phyloP scores from a whole-genome alignment of 2,888 invertebrate species.

The Agriotes lineatus region DNA sequence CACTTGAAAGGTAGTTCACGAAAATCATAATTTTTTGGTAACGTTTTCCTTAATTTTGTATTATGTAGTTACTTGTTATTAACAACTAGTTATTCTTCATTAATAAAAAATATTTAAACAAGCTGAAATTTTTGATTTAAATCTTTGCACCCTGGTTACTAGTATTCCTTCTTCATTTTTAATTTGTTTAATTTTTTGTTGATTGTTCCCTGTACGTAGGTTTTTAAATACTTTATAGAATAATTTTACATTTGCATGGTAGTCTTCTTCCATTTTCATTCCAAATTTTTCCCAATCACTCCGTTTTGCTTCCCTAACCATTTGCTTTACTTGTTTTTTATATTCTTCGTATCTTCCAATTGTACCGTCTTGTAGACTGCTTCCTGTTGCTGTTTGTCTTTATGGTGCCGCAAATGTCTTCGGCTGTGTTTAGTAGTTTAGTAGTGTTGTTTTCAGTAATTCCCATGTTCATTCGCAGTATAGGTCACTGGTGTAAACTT shows the following conservation, averaged over 20 bases:
- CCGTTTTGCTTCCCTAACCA: slow-evolving; percentile 9
- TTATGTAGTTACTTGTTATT: too few relatives aligned
- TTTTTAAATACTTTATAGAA: slow-evolving; percentile 22
- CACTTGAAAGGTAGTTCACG: too few relatives aligned
- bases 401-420: too few relatives aligned
- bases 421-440: slow-evolving; percentile 11
- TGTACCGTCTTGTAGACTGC: too few relatives aligned
- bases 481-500: background rate
- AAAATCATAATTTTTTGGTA: too few relatives aligned
- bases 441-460: slow-evolving; percentile 15
- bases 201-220: background rate
- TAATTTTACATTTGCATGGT: slow-evolving; percentile 35
- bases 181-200: slow-evolving; percentile 5
- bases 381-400: background rate
- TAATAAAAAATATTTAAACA: too few relatives aligned
- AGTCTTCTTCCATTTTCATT: slow-evolving; percentile 28
- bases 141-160: background rate
- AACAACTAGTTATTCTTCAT: too few relatives aligned
- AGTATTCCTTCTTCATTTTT: background rate
- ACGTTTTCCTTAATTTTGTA: too few relatives aligned
- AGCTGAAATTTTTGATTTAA: too few relatives aligned
- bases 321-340: background rate
- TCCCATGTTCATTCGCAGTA: background rate
- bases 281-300: slow-evolving; percentile 27
- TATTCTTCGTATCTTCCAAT: too few relatives aligned